Conservation (phyloP, 1,140 invertebrate species). For the Eriocheir sinensis region DNA sequence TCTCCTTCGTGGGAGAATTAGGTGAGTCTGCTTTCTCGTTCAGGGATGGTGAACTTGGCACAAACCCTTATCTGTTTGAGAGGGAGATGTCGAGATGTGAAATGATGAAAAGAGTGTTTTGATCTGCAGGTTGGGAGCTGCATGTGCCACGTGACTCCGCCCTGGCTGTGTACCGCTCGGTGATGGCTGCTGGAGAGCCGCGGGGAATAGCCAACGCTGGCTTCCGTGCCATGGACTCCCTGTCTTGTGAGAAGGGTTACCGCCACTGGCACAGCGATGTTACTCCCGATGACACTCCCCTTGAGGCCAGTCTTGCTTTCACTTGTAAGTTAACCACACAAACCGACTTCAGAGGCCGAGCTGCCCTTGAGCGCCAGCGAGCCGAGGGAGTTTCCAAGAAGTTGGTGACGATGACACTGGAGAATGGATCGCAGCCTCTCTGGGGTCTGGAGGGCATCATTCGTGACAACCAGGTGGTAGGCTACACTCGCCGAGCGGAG, state of each 20-base stretch:
- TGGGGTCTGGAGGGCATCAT: conserved; percentile 93
- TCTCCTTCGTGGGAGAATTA: conserved; percentile 93
- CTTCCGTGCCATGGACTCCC: conserved; percentile 91
- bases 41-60: background rate
- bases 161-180: conserved; percentile 85
- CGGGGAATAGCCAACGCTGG: conserved; percentile 88
- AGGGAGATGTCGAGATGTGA: background rate
- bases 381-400: conserved; percentile 87
- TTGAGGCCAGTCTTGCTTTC: conserved; percentile 90
- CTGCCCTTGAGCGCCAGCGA: conserved; percentile 86
- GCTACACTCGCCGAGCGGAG: conserved; percentile 90
- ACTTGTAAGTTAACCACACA: conserved; percentile 87
- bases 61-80: background rate
- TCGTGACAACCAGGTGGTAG: conserved; percentile 89
- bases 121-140: conserved; percentile 88
- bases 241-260: conserved; percentile 93
- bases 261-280: conserved; percentile 92
- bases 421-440: conserved; percentile 88
- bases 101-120: conserved; percentile 85
- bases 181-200: conserved; percentile 85
- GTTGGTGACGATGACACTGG: conserved; percentile 88
- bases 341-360: conserved; percentile 89
- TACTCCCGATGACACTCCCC: conserved; percentile 90
- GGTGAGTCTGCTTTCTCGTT: conserved; percentile 81
- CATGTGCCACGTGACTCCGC: conserved; percentile 89